These are phyloP conservation scores for Platycheirus rosarum DNA, from an alignment of 2,888 invertebrate species.

Conservation along the genomic window DNA sequence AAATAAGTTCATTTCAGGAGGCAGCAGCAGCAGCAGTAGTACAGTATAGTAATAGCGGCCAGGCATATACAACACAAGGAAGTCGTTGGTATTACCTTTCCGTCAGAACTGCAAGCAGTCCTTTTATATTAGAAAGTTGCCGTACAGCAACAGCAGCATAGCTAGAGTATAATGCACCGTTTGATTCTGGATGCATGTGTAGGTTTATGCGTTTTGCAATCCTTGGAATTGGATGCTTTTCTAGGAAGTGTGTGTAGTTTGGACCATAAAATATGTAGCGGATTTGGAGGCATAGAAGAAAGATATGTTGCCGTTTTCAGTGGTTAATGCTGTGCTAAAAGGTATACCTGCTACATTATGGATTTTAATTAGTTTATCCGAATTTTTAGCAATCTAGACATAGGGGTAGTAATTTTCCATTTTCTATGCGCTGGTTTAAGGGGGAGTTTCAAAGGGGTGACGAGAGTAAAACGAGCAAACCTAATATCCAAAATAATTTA, in stretches of 20 bases:
- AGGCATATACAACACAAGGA: neutral
- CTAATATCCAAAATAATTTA: too few species aligned
- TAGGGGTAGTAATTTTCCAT: neutral
- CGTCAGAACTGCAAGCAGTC: slow-evolving; percentile 22
- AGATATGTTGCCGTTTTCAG: slow-evolving; percentile 31
- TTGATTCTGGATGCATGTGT: slow-evolving; percentile 12
- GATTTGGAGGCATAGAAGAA: slow-evolving; percentile 6
- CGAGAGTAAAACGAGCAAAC: too few species aligned
- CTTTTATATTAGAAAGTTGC: slow-evolving; percentile 45
- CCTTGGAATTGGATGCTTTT: slow-evolving; percentile 22
- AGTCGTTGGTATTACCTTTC: slow-evolving; percentile 4
- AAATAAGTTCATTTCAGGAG: slow-evolving; percentile 70
- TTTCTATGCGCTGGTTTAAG: too few species aligned
- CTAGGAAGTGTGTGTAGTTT: slow-evolving; percentile 43
- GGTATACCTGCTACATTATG: slow-evolving; percentile 4
- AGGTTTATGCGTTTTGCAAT: slow-evolving; percentile 41
- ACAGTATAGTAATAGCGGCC: slow-evolving; percentile 10
- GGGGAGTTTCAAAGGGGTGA: neutral
- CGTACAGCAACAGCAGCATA: neutral
- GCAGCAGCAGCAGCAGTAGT: too few species aligned
- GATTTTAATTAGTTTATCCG: slow-evolving; percentile 24
- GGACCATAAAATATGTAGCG: slow-evolving; percentile 56
- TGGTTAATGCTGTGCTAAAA: slow-evolving; percentile 29
- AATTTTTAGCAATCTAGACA: slow-evolving; percentile 13
- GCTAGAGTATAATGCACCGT: slow-evolving; percentile 17